Evolutionary conservation across 2,113 vertebrate species (phyloP).

Genomic region (Prochilodus magdalenae): DNA sequence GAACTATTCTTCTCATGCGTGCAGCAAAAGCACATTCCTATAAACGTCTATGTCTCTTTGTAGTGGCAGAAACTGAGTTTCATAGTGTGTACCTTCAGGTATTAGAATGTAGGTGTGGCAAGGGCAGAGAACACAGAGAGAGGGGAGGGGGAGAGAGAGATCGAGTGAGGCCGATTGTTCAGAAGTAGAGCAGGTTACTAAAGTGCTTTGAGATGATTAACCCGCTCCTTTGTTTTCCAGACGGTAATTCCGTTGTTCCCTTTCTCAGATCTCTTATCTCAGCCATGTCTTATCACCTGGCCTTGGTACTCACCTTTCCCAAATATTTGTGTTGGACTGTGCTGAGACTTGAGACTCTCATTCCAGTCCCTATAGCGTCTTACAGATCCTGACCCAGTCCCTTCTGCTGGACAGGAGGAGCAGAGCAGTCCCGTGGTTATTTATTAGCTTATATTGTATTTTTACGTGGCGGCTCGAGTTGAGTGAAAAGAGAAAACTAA

Average conservation of each 20-base stretch:
- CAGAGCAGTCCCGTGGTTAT: constrained; percentile 76
- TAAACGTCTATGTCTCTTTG: constrained; percentile 25
- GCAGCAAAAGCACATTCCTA: constrained; percentile 3
- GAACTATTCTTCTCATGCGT: neutral
- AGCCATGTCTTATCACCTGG: constrained; percentile 59
- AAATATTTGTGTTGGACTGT: constrained; percentile 64
- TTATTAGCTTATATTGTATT: constrained; percentile 75
- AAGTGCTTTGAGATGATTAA: constrained; percentile 64
- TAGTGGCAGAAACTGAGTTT: constrained; percentile 38
- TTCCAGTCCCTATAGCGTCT: constrained; percentile 61
- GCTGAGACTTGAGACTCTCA: constrained; percentile 64
- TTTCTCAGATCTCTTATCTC: constrained; percentile 64
- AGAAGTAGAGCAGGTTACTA: constrained; percentile 51
- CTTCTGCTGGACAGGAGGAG: constrained; percentile 57
- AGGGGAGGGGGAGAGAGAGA: constrained; percentile 19
- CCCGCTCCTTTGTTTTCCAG: constrained; percentile 61
- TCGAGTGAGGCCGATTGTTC: constrained; percentile 39
- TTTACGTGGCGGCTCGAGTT: constrained; percentile 49
- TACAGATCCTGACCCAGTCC: constrained; percentile 64
- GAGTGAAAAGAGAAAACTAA: constrained; percentile 52
- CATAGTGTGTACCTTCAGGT: constrained; percentile 43
- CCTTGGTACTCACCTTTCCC: constrained; percentile 65
- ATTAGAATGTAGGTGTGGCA: constrained; percentile 49
- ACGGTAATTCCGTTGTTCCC: constrained; percentile 56
- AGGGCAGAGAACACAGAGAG: constrained; percentile 38